Percentiles rank a stretch among this genome's conserved stretches.
Evolutionary conservation across 2,113 vertebrate genomes (phyloP).

Genomic region (Chrysemys picta): DNA sequence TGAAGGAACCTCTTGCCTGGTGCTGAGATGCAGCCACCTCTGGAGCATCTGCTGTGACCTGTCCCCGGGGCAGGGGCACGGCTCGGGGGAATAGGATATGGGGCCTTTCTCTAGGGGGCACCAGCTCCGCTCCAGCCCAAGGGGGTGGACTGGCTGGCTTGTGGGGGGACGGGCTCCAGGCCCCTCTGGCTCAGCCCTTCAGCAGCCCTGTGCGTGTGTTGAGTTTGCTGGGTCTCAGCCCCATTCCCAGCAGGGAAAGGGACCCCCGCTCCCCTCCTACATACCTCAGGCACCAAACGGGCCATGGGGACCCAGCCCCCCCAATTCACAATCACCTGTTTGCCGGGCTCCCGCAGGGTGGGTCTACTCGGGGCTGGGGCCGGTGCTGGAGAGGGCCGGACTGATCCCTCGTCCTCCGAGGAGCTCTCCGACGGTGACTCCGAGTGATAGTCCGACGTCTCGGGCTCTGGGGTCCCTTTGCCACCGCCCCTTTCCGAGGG

Average conservation of each 20-base stretch:
- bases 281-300: too few relatives aligned
- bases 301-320: not conserved
- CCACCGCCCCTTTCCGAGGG: not conserved
- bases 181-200: not conserved
- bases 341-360: accelerated
- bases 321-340: not conserved
- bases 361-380: not conserved
- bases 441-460: not conserved
- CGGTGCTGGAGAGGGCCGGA: accelerated
- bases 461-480: not conserved
- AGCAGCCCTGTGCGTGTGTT: not conserved
- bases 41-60: not conserved
- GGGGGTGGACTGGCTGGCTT: too few relatives aligned
- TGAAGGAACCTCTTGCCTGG: not conserved
- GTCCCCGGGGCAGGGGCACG: too few relatives aligned
- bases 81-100: too few relatives aligned
- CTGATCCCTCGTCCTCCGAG: not conserved
- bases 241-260: not conserved
- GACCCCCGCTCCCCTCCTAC: not conserved
- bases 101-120: too few relatives aligned
- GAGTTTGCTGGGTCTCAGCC: not conserved
- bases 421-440: not conserved
- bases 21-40: not conserved
- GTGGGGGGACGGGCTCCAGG: too few relatives aligned
- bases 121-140: not conserved